A percentile compares a stretch with the other conserved stretches of the same genome.
Conservation (phyloP, 2,113 vertebrate genomes). For the Athene cunicularia region DNA sequence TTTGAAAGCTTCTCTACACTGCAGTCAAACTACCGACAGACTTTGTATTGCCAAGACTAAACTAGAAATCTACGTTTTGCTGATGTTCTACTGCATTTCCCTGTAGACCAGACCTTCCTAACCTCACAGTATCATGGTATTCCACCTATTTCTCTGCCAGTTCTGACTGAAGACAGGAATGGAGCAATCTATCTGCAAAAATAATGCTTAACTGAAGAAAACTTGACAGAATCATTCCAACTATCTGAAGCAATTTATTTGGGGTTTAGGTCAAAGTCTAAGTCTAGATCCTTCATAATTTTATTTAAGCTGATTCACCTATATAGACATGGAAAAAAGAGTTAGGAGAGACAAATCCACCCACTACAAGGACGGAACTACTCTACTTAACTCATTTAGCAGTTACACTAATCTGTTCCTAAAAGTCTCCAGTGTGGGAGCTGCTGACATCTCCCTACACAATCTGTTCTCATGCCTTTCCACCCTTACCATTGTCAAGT, state of each 20-base stretch:
- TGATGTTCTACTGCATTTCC: background rate
- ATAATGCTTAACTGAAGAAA: background rate
- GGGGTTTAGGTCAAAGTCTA: background rate
- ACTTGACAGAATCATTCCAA: background rate
- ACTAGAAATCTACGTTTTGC: background rate
- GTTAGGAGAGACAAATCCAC: constrained; percentile 3
- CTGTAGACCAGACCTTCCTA: background rate
- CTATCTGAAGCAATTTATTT: background rate
- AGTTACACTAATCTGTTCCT: constrained; percentile 32
- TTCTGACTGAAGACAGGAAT: background rate
- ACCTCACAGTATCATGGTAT: background rate
- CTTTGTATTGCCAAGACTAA: background rate
- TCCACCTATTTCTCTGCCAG: background rate
- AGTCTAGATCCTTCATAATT: background rate
- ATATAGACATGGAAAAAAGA: background rate
- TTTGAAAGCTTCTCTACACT: background rate
- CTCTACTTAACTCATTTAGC: constrained; percentile 12
- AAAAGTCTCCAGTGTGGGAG: constrained; percentile 5
- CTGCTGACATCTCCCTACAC: constrained; percentile 7
- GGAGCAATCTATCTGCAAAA: background rate
- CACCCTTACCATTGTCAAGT: background rate
- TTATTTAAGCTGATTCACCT: background rate
- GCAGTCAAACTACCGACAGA: background rate
- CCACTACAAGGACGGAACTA: background rate
- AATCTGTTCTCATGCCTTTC: constrained; percentile 29